Evolutionary conservation across 2,888 invertebrate genomes (phyloP).

Genomic region (Hirtodrosophila histrioides): DNA sequence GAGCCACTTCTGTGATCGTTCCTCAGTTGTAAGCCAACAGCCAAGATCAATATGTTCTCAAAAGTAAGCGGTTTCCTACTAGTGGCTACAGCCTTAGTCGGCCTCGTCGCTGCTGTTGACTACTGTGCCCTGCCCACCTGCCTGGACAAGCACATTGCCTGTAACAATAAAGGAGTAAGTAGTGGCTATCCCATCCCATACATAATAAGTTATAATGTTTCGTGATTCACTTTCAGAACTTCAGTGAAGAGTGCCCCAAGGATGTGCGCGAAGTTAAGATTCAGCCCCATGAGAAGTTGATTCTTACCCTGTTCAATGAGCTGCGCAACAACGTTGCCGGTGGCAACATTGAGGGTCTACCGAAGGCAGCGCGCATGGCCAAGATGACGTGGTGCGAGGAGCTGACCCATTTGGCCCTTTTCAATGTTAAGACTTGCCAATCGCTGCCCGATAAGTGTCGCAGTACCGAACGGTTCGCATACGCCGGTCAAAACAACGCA

Average conservation of each 20-base stretch:
- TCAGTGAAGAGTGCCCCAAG: slow-evolving; percentile 51
- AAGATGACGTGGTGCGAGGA: slow-evolving; percentile 67
- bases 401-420: slow-evolving; percentile 48
- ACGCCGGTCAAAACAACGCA: slow-evolving; percentile 62
- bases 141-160: slow-evolving; percentile 63
- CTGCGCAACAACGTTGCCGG: slow-evolving; percentile 56
- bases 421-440: slow-evolving; percentile 62
- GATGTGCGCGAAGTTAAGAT: slow-evolving; percentile 41
- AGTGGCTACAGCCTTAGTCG: too few species aligned
- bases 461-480: slow-evolving; percentile 63
- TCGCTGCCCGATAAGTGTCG: slow-evolving; percentile 61
- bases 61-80: too few species aligned
- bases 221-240: slow-evolving; percentile 29
- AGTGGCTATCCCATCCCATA: background rate
- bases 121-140: slow-evolving; percentile 63
- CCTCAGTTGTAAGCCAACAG: too few species aligned
- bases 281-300: slow-evolving; percentile 45
- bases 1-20: too few species aligned
- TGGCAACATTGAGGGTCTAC: slow-evolving; percentile 44
- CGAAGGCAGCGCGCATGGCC: slow-evolving; percentile 63
- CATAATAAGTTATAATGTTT: too few species aligned
- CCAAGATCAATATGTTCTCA: too few species aligned
- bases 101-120: slow-evolving; percentile 37
- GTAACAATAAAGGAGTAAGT: slow-evolving; percentile 64
- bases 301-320: slow-evolving; percentile 53